Evolutionary conservation across 2,888 invertebrate genomes (phyloP), one percentile per base, ranked within the genome.

Genomic region (Morpho helenor): DNA sequence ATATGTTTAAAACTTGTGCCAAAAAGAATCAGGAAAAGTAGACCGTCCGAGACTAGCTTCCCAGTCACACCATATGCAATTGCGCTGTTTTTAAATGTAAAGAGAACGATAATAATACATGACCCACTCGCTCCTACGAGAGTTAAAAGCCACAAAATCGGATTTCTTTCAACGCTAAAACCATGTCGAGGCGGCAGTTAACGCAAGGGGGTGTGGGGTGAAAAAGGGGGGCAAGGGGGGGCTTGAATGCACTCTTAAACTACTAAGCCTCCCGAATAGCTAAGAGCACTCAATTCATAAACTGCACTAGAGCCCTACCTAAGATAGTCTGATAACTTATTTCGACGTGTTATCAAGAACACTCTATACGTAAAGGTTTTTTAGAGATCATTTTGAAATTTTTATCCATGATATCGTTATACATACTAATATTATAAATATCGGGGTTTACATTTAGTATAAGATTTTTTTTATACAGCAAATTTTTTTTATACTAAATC

Each of bases 241-340:
- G 23, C n/a, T 8, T 43, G 44, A 52, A 52, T 59, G 56, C 53
- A 47, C 53, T 51, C 39, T 57, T 47, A 53, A 54, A 54, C 51
- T 51, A 57, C 54, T 51, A 52, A 61, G 10, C 57, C 60, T 51
- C 49, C 49, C 53, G 60, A 57, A 52, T 52, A 47, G 50, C 45
- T 16, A 39, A 53, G 56, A 31, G 52, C 52, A 45, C 56, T 50
- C 53, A 53, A 57, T 54, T 53, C 60, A 57, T 60, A 57, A 54
- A 54, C 60, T 60, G 48, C 59, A 48, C 52, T 45, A 48, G 44
- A 53, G 52, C 52, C 43, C 23, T 51, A 39, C 50, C 42, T 22
- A 40, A 41, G 53, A 52, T 53, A 31, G 31, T 5, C 31, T 31
- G 31, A 31, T 16, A 16, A 31, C 31, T 31, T 5, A 31, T 31